Evolutionary conservation across 2,113 vertebrate genomes (phyloP), one percentile per base, ranked within the genome.

Genomic region (Caranx ignobilis): DNA sequence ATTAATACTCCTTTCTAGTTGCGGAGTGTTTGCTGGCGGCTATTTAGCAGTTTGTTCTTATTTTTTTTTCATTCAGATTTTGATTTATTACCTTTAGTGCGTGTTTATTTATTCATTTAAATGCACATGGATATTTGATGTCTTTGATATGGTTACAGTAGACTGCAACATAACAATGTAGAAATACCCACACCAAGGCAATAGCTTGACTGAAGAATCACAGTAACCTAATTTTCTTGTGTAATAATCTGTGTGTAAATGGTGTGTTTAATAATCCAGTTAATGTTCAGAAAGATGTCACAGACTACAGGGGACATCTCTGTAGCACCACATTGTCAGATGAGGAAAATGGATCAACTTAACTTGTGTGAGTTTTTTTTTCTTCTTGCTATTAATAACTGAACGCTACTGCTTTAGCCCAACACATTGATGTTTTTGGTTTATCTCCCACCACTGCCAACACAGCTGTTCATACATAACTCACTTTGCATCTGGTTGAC

Each of bases 11-110:
- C 35, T 77, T 67, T 57, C 45, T 65, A 63, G n/a, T 50, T 39
- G 45, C 19, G 21, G 12, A 75, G 34, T 39, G 55, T 67, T 74
- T 62, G 26, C 63, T 69, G 60, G 73, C 57, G 6, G 39, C 70
- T 71, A 47, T 43, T 55, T 39, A 6, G 55, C 13, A 43, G 35
- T 54, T 71, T 65, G 31, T 74, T 67, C 75, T 78, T 41, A 71
- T 60, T 75, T 60, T 81, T 81, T 26, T 72, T 71, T 60, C 32
- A 69, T 54, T 77, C 34, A 67, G 18, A 43, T 78, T 72, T 76
- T 65, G 55, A 82, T 56, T 32, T 43, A 54, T 71, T 67, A 66
- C 37, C 39, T 65, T 6, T 16, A 11, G 19, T 47, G 13, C 10
- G 9, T 50, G 7, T 35, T 77, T 50, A 43, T 37, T 70, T 80